Percentiles rank a stretch among this genome's conserved stretches.
Conservation (phyloP, 2,113 vertebrate species). For the Cyanistes caeruleus region DNA sequence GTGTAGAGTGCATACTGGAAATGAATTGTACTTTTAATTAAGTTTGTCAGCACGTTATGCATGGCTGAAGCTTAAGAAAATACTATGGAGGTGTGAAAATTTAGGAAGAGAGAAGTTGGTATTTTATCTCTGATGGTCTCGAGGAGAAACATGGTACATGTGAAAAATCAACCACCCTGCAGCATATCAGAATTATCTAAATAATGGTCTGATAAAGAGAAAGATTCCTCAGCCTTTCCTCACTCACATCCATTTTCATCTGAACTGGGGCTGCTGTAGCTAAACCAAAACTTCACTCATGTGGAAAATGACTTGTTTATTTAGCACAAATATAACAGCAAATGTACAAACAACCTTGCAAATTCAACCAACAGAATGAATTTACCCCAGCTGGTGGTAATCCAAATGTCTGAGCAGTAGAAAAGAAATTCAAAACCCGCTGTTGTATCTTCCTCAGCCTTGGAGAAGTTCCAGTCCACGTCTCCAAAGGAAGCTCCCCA, state of each 20-base stretch:
- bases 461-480: fast-evolving
- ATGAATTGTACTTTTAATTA: slow-evolving; percentile 36
- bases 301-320: background rate
- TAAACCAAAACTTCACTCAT: background rate
- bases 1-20: background rate
- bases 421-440: background rate
- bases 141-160: background rate
- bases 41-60: background rate
- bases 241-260: background rate
- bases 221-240: background rate
- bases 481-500: background rate
- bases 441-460: background rate
- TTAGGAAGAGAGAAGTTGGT: background rate
- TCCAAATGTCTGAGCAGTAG: background rate
- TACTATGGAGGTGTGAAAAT: background rate
- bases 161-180: background rate
- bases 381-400: background rate
- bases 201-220: background rate
- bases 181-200: background rate
- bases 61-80: slow-evolving; percentile 9
- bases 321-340: background rate
- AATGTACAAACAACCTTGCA: background rate
- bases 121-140: background rate
- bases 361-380: background rate
- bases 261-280: background rate